Base-by-base conservation (phyloP, 92 coral and sea anemone genomes). In the Porites lobata region DNA sequence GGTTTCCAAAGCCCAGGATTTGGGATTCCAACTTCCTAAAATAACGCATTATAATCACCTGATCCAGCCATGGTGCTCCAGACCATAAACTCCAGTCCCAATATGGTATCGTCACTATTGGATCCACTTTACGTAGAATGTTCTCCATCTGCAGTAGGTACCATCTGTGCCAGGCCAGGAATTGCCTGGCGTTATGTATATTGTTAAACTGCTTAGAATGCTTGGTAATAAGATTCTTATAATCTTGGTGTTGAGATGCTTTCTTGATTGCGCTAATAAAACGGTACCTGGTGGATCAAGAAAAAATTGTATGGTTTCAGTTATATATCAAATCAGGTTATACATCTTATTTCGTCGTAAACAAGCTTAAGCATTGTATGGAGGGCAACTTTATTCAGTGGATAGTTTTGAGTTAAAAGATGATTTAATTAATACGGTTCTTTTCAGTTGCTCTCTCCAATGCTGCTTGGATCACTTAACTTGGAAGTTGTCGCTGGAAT, bases 161-260 rank as follows among this genome's bases (percentile, higher is more conserved):
- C 93, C 91, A 91, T 18, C 98, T 92, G 65, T 95, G 98, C 98
- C 98, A 95, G 12, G 96, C 93, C 51, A 95, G 96, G 66, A 95
- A 95, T 85, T 95, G 96, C 69, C 69, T 72, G 50, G 18, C 51
- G 78, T 84, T 88, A 53, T 91, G 94, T 58, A 91, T 91, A 61
- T 64, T 72, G 14, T 75, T 68, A 80, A 95, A 95, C 59, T 85
- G 67, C 13, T 51, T 86, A 14, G 95, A 89, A 82, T 95, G 98
- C 14, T 50, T 69, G 50, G 85, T 91, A 26, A 95, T 89, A 21
- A 95, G 92, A 21, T 26, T 59, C 22, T 88, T 81, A 88, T 90
- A 93, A 67, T 86, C 92, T 79, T 74, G 63, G 24, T 75, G 78
- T 8, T 87, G 51, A 4, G 94, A 87, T 50, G 89, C 96, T 50